Base-by-base conservation (phyloP, 2,888 invertebrate species). In the Stenodema calcarata region DNA sequence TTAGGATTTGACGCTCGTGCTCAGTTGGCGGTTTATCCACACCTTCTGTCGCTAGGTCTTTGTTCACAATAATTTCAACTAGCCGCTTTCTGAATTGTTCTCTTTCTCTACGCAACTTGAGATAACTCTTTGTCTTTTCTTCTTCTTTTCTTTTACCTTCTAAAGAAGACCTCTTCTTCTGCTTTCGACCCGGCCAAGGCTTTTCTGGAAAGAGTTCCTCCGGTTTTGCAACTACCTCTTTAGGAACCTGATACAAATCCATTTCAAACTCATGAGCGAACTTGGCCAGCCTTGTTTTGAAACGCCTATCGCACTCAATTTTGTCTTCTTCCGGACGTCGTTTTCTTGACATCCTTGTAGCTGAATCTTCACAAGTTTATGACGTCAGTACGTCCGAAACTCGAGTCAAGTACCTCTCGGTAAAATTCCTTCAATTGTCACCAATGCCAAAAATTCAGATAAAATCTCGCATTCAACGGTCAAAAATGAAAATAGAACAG, bases 61-160 rank as follows among this genome's bases (percentile, higher is more conserved):
- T 70, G 84, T 84, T 84, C 47, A 84, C 73, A 89, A 97, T 95
- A 88, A 96, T 92, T 89, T 94, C 94, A 83, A 97, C 95, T 86
- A 98, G 92, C 90, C 95, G 94, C 89, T 94, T 93, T 41, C 98
- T 93, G 91, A 97, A 98, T 89, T 95, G 94, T 91, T 97, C 97
- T 28, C 97, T 93, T 88, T 96, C 95, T 90, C 93, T 93, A 54
- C 95, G 93, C 92, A 95, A 92, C 3, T 93, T 93, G 47, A 95
- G 94, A 89, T 94, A 96, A 27, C 76, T 79, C 73, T 87, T 84
- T 9, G 84, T 79, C 14, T 54, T 62, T 16, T 35, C 69, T 30
- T 76, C 44, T n/a, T 87, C 73, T 76, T 83, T 84, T 69, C 54
- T 84, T n/a, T 12, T 23, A 18, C 18, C 41, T 44, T 73, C 18